Percentiles rank a stretch among this genome's conserved stretches.
Evolutionary conservation across 2,888 invertebrate species (phyloP).

Genomic region (Acleris holmiana): DNA sequence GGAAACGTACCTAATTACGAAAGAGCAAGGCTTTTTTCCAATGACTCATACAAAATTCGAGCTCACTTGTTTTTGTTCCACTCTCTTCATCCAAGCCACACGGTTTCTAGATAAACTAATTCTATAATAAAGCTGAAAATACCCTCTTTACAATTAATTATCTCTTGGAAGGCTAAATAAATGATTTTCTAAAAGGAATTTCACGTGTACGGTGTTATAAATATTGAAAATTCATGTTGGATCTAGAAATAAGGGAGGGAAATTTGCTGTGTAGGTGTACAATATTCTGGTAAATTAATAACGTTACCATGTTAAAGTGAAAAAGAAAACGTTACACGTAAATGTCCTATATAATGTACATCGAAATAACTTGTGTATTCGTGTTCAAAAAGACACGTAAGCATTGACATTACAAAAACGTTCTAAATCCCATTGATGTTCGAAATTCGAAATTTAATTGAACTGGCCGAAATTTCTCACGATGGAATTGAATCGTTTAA

Average conservation of each 20-base stretch:
- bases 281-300: background rate
- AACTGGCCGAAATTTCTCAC: slow-evolving; percentile 29
- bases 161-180: slow-evolving; percentile 3
- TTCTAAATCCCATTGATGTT: slow-evolving; percentile 33
- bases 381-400: slow-evolving; percentile 12
- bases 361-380: background rate
- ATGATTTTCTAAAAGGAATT: slow-evolving; percentile 16
- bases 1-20: slow-evolving; percentile 2
- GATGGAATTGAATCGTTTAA: slow-evolving; percentile 37
- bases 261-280: background rate
- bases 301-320: too few species aligned
- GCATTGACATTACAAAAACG: slow-evolving; percentile 27
- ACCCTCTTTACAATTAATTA: slow-evolving; percentile 20
- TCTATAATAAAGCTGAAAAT: slow-evolving; percentile 20
- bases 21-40: slow-evolving; percentile 1
- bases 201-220: slow-evolving; percentile 11
- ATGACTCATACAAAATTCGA: slow-evolving; percentile 11
- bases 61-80: slow-evolving; percentile 25
- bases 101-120: slow-evolving; percentile 24
- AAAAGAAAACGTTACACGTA: too few species aligned
- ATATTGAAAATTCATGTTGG: slow-evolving; percentile 19
- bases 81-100: slow-evolving; percentile 7
- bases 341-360: too few species aligned
- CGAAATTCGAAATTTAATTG: slow-evolving; percentile 34
- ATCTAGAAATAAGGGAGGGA: slow-evolving; percentile 9